Percentiles rank a stretch among this genome's conserved stretches.
Evolutionary conservation across 2,888 invertebrate species (phyloP).

Genomic region (Drosophila paracracens): DNA sequence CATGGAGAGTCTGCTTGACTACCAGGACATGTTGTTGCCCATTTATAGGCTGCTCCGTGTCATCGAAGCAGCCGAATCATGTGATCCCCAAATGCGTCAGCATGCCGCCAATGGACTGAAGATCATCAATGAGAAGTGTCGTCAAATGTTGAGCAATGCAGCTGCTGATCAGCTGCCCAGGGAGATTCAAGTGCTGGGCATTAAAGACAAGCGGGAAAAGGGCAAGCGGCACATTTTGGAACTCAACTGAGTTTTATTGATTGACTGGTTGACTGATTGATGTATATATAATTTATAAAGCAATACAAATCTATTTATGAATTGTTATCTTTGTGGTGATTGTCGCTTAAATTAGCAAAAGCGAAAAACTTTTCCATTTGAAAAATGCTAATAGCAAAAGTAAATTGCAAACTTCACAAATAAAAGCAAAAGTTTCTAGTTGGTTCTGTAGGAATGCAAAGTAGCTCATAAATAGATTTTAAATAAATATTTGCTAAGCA

Average conservation of each 20-base stretch:
- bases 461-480: background rate
- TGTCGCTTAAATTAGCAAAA: background rate
- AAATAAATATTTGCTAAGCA: background rate
- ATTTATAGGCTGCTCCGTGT: constrained; percentile 81
- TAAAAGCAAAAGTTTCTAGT: background rate
- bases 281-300: background rate
- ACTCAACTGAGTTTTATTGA: constrained; percentile 35
- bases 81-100: constrained; percentile 80
- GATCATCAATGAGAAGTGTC: constrained; percentile 80
- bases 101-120: constrained; percentile 84
- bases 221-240: constrained; percentile 75
- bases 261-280: background rate
- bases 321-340: background rate
- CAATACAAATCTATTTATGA: background rate
- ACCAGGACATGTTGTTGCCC: constrained; percentile 83
- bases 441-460: too few species aligned
- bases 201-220: constrained; percentile 61
- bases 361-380: background rate
- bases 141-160: constrained; percentile 70
- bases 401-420: background rate
- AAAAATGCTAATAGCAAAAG: background rate
- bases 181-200: constrained; percentile 82
- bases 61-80: constrained; percentile 72
- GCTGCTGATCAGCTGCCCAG: constrained; percentile 70
- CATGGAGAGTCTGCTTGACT: constrained; percentile 83